Evolutionary conservation across 2,888 invertebrate species (phyloP).

Genomic region (Rhingia campestris): DNA sequence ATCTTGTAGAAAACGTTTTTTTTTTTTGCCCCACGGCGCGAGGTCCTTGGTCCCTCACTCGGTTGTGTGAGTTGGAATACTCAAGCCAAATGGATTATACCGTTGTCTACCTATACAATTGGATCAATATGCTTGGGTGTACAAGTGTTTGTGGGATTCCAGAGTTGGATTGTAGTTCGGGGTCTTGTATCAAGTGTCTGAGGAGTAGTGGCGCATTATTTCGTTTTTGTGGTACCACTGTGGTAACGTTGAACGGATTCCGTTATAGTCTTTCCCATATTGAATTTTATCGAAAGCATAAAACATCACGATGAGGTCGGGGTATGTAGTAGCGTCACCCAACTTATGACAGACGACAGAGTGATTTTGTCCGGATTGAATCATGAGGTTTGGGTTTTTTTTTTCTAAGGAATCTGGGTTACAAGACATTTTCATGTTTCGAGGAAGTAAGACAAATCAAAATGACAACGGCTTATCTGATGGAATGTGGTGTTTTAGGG

Average conservation of each 20-base stretch:
- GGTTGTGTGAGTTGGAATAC: not conserved
- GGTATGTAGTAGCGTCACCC: conserved; percentile 3
- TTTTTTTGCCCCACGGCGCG: conserved; percentile 14
- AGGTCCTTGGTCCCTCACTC: not conserved
- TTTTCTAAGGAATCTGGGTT: not conserved
- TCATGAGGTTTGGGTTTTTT: conserved; percentile 45
- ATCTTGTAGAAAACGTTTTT: conserved; percentile 18
- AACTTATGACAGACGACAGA: conserved; percentile 35
- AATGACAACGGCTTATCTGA: not conserved
- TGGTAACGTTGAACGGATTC: conserved; percentile 28
- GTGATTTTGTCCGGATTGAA: conserved; percentile 53
- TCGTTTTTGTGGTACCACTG: conserved; percentile 25
- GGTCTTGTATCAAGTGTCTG: conserved; percentile 8
- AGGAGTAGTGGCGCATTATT: conserved; percentile 21
- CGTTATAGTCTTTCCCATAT: conserved; percentile 17
- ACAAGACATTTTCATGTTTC: conserved; percentile 26
- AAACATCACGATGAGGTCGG: conserved; percentile 40
- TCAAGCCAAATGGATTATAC: conserved; percentile 25
- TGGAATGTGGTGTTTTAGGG: not conserved
- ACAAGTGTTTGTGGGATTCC: conserved; percentile 13
- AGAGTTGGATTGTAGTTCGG: conserved; percentile 18
- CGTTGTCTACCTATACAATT: conserved; percentile 31
- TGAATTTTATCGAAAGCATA: conserved; percentile 42
- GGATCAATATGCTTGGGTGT: conserved; percentile 40
- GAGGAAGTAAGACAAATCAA: conserved; percentile 9